phyloP scores from a whole-genome alignment of 2,113 vertebrate species.

The Pandion haliaetus region DNA sequence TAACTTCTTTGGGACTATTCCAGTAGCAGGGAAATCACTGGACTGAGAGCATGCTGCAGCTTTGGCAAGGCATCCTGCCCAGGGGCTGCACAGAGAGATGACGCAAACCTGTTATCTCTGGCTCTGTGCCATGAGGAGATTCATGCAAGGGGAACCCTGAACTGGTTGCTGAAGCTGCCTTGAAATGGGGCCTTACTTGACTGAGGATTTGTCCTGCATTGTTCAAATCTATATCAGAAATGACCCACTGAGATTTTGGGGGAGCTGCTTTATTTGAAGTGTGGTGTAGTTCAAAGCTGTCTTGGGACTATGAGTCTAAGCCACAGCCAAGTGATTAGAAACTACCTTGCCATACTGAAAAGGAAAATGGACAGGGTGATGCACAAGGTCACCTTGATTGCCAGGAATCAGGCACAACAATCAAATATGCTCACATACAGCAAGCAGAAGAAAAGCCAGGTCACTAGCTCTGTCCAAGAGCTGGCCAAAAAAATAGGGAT shows the following conservation, averaged over 20 bases:
- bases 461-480: neutral
- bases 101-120: neutral
- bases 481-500: neutral
- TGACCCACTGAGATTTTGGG: neutral
- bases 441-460: neutral
- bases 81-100: neutral
- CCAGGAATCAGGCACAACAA: neutral
- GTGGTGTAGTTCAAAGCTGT: neutral
- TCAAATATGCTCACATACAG: neutral
- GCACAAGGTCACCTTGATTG: neutral
- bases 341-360: neutral
- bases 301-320: neutral
- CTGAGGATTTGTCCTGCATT: neutral
- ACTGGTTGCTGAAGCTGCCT: neutral
- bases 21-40: neutral
- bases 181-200: accelerated
- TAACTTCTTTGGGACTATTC: neutral
- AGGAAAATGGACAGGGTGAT: neutral
- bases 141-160: neutral
- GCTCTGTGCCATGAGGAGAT: neutral
- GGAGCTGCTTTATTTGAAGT: neutral
- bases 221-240: neutral
- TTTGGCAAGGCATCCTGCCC: neutral
- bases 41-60: neutral
- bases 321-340: neutral